Percentiles rank a stretch among this genome's conserved stretches.
phyloP scores from a whole-genome alignment of 1,140 invertebrate species.

The Zaprionus tsacasi region DNA sequence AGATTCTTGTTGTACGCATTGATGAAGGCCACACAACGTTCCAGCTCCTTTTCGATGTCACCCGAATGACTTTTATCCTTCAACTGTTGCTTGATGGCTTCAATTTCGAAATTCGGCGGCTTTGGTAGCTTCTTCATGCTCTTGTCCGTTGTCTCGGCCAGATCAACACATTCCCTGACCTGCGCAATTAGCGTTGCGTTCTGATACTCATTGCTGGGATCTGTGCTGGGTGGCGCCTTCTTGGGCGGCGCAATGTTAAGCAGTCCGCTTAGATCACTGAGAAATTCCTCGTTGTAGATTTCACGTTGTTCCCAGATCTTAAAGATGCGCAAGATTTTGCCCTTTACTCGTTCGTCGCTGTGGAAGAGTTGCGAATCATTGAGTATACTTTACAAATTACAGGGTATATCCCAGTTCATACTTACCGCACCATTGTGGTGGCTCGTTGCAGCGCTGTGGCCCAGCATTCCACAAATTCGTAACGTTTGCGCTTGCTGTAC shows the following conservation, averaged over 20 bases:
- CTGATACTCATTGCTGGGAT: slow-evolving; percentile 79
- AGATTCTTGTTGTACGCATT: slow-evolving; percentile 92
- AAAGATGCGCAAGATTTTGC: slow-evolving; percentile 94
- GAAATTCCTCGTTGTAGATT: slow-evolving; percentile 94
- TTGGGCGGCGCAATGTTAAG: slow-evolving; percentile 90
- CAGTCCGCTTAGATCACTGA: slow-evolving; percentile 92
- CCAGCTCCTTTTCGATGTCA: slow-evolving; percentile 94
- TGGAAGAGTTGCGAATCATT: slow-evolving; percentile 49
- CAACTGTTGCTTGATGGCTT: slow-evolving; percentile 72
- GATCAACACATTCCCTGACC: slow-evolving; percentile 85
- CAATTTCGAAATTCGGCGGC: slow-evolving; percentile 74
- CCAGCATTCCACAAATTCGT: slow-evolving; percentile 95
- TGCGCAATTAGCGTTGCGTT: slow-evolving; percentile 84
- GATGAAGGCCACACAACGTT: slow-evolving; percentile 90
- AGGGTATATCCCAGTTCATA: slow-evolving; percentile 25
- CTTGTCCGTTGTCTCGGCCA: slow-evolving; percentile 75
- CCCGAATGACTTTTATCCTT: slow-evolving; percentile 92
- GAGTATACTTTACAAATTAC: background rate
- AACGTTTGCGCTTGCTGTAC: slow-evolving; percentile 95
- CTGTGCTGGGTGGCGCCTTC: slow-evolving; percentile 88
- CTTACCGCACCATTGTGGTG: slow-evolving; percentile 93
- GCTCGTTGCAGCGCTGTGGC: slow-evolving; percentile 95
- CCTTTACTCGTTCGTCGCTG: slow-evolving; percentile 94
- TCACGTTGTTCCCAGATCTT: slow-evolving; percentile 97
- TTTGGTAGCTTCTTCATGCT: slow-evolving; percentile 83